A percentile compares a stretch with the other conserved stretches of the same genome.
phyloP scores from a whole-genome alignment of 2,113 vertebrate species.

The Solea senegalensis region DNA sequence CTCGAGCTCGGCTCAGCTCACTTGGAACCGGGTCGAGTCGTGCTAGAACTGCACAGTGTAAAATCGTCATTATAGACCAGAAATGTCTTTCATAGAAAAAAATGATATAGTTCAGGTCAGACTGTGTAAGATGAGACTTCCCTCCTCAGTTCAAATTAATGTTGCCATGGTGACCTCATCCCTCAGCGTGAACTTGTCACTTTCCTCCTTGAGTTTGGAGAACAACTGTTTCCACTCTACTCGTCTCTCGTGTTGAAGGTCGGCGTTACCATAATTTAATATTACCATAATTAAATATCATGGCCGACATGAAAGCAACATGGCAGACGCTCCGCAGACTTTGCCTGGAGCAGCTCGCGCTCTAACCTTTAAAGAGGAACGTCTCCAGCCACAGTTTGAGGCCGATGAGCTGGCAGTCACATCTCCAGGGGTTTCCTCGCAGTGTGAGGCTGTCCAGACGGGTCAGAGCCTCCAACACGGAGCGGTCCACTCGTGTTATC shows the following conservation, averaged over 20 bases:
- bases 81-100: no score
- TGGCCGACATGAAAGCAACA: slow-evolving; percentile 5
- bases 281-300: background rate
- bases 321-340: background rate
- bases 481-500: slow-evolving; percentile 87
- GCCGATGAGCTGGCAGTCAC: slow-evolving; percentile 90
- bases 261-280: slow-evolving; percentile 14
- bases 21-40: no score
- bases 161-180: no score
- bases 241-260: slow-evolving; percentile 15
- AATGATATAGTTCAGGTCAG: no score
- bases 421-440: slow-evolving; percentile 92
- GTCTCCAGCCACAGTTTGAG: slow-evolving; percentile 97
- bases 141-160: no score
- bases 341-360: background rate
- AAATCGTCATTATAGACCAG: no score
- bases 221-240: background rate
- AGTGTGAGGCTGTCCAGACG: slow-evolving; percentile 86
- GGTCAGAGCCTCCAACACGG: slow-evolving; percentile 87
- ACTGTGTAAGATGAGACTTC: no score
- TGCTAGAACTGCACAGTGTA: no score
- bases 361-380: slow-evolving; percentile 92
- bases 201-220: background rate
- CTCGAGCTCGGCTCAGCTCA: no score
- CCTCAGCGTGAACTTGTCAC: no score